Evolutionary conservation across 2,888 invertebrate species (phyloP).

Genomic region (Torymus auratus): DNA sequence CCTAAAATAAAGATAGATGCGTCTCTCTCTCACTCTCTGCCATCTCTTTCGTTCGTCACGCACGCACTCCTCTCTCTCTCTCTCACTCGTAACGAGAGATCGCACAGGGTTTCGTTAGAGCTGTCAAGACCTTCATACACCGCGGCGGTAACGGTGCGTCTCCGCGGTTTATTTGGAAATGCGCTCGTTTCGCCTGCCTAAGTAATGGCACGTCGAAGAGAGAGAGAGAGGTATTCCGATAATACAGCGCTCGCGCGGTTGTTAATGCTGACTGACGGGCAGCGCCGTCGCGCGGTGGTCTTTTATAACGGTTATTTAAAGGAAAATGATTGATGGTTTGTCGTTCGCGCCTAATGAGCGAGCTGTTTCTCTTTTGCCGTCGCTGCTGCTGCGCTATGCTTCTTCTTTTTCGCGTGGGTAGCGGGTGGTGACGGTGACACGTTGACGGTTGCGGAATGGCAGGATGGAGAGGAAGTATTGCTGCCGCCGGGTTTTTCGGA

Average conservation of each 20-base stretch:
- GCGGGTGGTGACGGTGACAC: slow-evolving; percentile 17
- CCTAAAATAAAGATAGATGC: slow-evolving; percentile 34
- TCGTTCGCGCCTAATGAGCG: slow-evolving; percentile 50
- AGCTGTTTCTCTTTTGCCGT: slow-evolving; percentile 31
- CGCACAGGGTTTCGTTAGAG: slow-evolving; percentile 31
- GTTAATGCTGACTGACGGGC: slow-evolving; percentile 56
- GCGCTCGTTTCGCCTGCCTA: slow-evolving; percentile 38
- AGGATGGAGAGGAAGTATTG: neutral
- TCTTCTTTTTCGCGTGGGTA: slow-evolving; percentile 6
- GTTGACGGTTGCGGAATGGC: slow-evolving; percentile 45
- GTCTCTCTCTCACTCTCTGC: neutral
- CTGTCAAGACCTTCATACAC: slow-evolving; percentile 43
- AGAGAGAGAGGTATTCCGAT: slow-evolving; percentile 27
- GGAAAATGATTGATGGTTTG: slow-evolving; percentile 54
- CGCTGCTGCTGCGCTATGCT: neutral
- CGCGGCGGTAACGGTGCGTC: too few species aligned
- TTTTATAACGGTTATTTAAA: slow-evolving; percentile 48
- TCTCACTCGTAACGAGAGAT: neutral
- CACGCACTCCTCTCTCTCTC: neutral
- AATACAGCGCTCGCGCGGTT: slow-evolving; percentile 46
- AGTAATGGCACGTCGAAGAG: slow-evolving; percentile 48
- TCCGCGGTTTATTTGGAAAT: too few species aligned
- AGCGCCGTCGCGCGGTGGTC: neutral
- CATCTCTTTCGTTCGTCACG: neutral
- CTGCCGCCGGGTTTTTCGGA: neutral